Conservation (phyloP, 1,140 invertebrate genomes). For the Drosophila prosaltans region DNA sequence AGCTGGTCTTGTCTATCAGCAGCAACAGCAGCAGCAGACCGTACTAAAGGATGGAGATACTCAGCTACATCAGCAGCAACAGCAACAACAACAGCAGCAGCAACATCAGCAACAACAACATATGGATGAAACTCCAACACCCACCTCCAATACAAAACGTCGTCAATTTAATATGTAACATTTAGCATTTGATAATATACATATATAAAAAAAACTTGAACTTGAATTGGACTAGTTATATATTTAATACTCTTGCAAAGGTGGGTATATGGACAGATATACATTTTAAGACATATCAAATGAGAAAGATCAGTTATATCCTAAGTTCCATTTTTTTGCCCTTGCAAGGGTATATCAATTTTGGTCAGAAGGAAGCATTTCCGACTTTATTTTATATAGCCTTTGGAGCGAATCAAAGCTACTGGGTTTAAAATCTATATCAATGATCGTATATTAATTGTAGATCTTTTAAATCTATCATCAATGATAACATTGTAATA, state of each 20-base stretch:
- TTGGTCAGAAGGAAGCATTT: no score
- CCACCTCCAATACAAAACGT: constrained; percentile 33
- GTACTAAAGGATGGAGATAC: not conserved
- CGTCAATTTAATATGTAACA: constrained; percentile 43
- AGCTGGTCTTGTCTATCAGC: constrained; percentile 67
- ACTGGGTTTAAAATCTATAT: no score
- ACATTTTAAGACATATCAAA: no score
- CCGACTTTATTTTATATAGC: no score
- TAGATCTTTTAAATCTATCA: no score
- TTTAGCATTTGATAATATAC: not conserved
- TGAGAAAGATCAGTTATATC: no score
- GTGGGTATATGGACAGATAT: no score
- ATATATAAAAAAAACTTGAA: not conserved
- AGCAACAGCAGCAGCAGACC: constrained; percentile 39
- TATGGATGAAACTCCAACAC: constrained; percentile 15
- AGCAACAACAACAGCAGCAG: constrained; percentile 2
- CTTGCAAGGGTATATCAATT: no score
- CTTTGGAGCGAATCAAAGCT: no score
- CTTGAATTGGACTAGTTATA: not conserved
- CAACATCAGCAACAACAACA: constrained; percentile 10
- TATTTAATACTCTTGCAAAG: not conserved
- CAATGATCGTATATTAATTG: no score
- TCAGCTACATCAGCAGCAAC: constrained; percentile 7
- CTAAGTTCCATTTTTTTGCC: no score
- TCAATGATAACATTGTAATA: no score